Evolutionary conservation across 2,797 vertebrate genomes (phyloP).

Genomic region (Hippopotamyrus pictus): DNA sequence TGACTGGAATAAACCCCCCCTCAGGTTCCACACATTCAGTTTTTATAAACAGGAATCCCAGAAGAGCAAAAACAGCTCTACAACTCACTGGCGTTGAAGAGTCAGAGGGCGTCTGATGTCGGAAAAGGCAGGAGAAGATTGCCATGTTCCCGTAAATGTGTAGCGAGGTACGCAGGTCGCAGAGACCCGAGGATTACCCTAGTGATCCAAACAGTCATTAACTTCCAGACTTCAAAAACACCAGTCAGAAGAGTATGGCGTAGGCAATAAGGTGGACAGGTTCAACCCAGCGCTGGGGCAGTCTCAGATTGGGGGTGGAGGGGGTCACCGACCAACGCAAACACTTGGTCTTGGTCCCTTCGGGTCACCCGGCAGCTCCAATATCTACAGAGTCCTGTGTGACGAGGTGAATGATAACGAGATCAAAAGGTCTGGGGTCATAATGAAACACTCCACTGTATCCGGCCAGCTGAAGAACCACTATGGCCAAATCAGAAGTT

Average conservation of each 20-base stretch:
- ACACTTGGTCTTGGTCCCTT: not conserved
- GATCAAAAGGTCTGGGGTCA: not conserved
- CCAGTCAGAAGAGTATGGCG: not conserved
- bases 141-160: not conserved
- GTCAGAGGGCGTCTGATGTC: not conserved
- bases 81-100: not conserved
- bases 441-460: not conserved
- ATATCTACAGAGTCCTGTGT: not conserved
- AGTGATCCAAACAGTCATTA: conserved; percentile 1
- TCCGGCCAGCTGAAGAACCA: not conserved
- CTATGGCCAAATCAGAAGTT: not conserved
- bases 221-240: not conserved
- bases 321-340: not conserved
- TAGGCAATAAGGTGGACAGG: not conserved
- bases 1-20: not conserved
- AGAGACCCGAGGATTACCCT: not conserved
- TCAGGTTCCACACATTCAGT: not conserved
- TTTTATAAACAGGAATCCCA: not conserved
- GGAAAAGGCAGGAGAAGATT: not conserved
- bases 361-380: not conserved
- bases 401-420: not conserved
- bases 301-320: not conserved
- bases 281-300: not conserved
- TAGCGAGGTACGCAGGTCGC: not conserved
- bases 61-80: not conserved